Evolutionary conservation across 2,888 invertebrate genomes (phyloP).

Genomic region (Polymixis flavicincta): DNA sequence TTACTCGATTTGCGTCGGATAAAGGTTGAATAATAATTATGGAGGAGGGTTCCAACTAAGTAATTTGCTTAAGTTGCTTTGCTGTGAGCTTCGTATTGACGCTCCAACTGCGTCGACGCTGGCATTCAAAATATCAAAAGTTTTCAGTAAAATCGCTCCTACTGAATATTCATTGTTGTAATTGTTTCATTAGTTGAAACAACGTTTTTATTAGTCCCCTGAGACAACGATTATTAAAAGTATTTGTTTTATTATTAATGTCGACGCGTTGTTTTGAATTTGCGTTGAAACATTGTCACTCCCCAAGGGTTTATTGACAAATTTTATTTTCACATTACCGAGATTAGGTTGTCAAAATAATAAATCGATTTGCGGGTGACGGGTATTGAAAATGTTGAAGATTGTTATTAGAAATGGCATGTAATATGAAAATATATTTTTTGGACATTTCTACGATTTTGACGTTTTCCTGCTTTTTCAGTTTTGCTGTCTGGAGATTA

Average conservation of each 20-base stretch:
- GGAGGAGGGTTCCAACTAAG: constrained; percentile 71
- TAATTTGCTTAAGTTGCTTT: constrained; percentile 83
- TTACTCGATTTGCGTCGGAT: constrained; percentile 85
- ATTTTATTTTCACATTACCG: constrained; percentile 53
- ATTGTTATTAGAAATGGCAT: constrained; percentile 25
- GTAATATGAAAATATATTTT: constrained; percentile 8
- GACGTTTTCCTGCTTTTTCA: neutral
- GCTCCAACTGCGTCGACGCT: constrained; percentile 54
- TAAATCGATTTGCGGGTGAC: constrained; percentile 53
- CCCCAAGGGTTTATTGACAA: constrained; percentile 42
- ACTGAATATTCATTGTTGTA: constrained; percentile 75
- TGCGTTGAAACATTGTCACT: constrained; percentile 46
- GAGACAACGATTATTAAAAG: constrained; percentile 56
- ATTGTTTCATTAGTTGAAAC: constrained; percentile 70
- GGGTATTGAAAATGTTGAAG: constrained; percentile 23
- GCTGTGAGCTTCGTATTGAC: constrained; percentile 69
- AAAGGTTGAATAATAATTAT: constrained; percentile 88
- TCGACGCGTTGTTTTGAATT: constrained; percentile 39
- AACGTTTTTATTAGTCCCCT: constrained; percentile 64
- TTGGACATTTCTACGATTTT: neutral
- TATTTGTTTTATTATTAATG: constrained; percentile 48
- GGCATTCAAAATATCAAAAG: constrained; percentile 75
- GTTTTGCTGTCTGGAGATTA: neutral
- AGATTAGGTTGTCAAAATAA: constrained; percentile 55
- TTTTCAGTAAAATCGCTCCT: constrained; percentile 67